Base-by-base conservation (phyloP, 1,140 invertebrate genomes). In the Oscheius sp. region DNA sequence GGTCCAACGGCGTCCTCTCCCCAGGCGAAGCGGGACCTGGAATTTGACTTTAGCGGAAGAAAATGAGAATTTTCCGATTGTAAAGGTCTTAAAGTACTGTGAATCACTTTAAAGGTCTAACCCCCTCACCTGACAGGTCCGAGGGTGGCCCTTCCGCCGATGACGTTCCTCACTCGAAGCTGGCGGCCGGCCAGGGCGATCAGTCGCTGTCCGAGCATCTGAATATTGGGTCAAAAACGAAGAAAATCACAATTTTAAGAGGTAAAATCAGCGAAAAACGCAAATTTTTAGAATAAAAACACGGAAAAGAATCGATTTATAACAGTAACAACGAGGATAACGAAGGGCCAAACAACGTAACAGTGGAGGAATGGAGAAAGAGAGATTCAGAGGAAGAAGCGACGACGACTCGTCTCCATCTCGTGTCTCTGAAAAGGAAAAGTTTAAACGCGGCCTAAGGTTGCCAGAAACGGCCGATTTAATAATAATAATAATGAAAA, bases 371-470 rank as follows among this genome's bases (percentile, higher is more conserved):
- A 36, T 29, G 23, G 28, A 55, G 10, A 49, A 2, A 23, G 7
- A 62, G 28, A 35, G 26, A 58, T 42, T 74, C 35, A 74, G n/a
- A 74, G 66, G 59, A 75, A 76, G 63, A 83, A 83, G 28, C 79
- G 72, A 29, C 82, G 78, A 23, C 81, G 68, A 46, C 76, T 83
- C 23, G 80, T 82, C 62, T 83, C 82, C 82, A 83, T 83, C 77
- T 83, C 82, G 67, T 84, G 82, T 62, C 82, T 64, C 81, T 82
- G 66, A 65, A 84, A 82, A 26, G 42, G 36, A 1, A 10, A 62
- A 64, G 2, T 23, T 15, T 71, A 35, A 20, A 35, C 26, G n/a
- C n/a, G n/a, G n/a, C n/a, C n/a, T n/a, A n/a, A n/a, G n/a, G n/a
- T n/a, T n/a, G n/a, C n/a, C n/a, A 63, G 18, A 78, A 72, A 15